Evolutionary conservation across 2,113 vertebrate genomes (phyloP), one percentile per base, ranked within the genome.

Genomic region (Corythornis vintsioides): DNA sequence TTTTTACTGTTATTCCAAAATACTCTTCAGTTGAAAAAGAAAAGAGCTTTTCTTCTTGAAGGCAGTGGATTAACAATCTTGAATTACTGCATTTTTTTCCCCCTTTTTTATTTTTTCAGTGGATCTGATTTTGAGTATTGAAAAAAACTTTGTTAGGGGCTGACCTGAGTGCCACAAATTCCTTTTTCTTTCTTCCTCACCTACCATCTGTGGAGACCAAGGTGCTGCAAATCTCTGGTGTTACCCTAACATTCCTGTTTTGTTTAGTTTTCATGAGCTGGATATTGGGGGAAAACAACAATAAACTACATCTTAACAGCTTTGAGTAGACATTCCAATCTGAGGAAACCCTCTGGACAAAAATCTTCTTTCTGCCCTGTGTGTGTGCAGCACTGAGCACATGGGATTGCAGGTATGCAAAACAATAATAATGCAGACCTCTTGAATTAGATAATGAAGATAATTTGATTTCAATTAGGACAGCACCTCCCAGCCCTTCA

Each of bases 381-480:
- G 82, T 65, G n/a, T 88, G 17, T 87, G n/a, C 81, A 42, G 78
- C 75, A 79, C 66, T 45, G 82, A 31, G 31, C 50, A 45, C 55
- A 19, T 31, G 28, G 28, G 16, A 29, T 72, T 73, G 19, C 35
- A 86, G 35, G 91, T 89, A 91, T 13, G 20, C n/a, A 88, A 22
- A 48, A 24, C 50, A 91, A 33, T 79, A 89, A 76, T 82, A 69
- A 59, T 16, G 13, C 50, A 80, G 78, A 28, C 31, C 65, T 95
- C 3, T 89, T 92, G 85, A 87, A 88, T 91, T 92, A 73, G 64
- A 55, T 83, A 7, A 67, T 77, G 77, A 76, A 57, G 70, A 63
- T 84, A 3, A 84, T 93, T 90, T 94, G 66, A 79, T 93, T 95
- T 73, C 69, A 73, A 1, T 93, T 85, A 79, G 81, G 64, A 59